A percentile compares a stretch with the other conserved stretches of the same genome.
These are phyloP conservation scores for Zaprionus ornatus DNA, from an alignment of 1,140 invertebrate genomes.

Conservation along the genomic window DNA sequence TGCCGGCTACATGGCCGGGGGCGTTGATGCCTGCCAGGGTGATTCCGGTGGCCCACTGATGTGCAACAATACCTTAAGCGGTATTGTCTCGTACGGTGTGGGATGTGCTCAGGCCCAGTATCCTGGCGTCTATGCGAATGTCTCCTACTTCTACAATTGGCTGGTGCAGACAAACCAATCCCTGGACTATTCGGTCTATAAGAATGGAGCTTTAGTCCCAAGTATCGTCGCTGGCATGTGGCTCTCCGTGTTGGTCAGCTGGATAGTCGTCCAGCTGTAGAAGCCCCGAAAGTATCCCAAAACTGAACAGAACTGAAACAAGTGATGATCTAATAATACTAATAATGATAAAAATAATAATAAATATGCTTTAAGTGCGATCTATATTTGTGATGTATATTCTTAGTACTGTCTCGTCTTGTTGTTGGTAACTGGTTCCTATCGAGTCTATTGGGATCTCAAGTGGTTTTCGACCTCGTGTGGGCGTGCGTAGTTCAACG, in stretches of 20 bases:
- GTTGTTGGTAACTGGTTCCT: neutral
- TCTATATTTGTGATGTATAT: neutral
- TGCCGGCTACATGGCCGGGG: constrained; percentile 55
- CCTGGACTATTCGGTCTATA: constrained; percentile 56
- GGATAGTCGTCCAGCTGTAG: constrained; percentile 4
- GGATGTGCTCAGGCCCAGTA: constrained; percentile 85
- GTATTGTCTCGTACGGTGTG: constrained; percentile 86
- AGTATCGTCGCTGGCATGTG: neutral
- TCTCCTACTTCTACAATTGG: constrained; percentile 86
- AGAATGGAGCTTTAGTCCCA: neutral
- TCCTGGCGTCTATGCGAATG: constrained; percentile 88
- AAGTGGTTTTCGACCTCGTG: constrained; percentile 17
- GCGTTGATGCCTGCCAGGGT: constrained; percentile 78
- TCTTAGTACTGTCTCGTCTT: neutral
- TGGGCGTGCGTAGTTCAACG: neutral
- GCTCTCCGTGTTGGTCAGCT: neutral
- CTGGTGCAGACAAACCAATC: constrained; percentile 64
- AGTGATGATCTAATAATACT: constrained; percentile 19
- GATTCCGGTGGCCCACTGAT: constrained; percentile 79
- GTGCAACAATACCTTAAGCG: constrained; percentile 75
- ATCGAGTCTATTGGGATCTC: neutral
- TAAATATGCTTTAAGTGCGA: constrained; percentile 22
- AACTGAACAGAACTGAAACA: constrained; percentile 11
- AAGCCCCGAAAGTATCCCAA: neutral
- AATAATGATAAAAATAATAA: constrained; percentile 24